Evolutionary conservation across 2,888 invertebrate genomes (phyloP).

Genomic region (Chymomyza fuscimana): DNA sequence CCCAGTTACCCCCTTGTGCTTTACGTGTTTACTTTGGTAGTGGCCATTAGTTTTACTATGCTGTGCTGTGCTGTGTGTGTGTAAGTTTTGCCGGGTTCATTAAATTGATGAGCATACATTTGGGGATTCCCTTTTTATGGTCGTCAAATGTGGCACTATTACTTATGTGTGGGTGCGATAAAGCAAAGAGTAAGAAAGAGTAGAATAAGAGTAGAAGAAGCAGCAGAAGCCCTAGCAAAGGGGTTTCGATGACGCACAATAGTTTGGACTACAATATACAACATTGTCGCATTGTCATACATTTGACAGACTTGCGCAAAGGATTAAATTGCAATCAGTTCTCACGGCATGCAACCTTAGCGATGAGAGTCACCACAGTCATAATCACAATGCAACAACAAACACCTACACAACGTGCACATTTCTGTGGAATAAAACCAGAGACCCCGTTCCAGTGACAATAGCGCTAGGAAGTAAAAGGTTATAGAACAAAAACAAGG

Average conservation of each 20-base stretch:
- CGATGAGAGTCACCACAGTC: slow-evolving; percentile 25
- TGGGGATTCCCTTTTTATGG: slow-evolving; percentile 61
- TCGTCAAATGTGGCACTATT: neutral
- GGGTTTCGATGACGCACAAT: neutral
- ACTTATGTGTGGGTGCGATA: slow-evolving; percentile 1
- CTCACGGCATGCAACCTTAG: slow-evolving; percentile 63
- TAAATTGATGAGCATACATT: slow-evolving; percentile 62
- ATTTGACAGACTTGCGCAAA: slow-evolving; percentile 18
- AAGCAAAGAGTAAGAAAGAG: neutral
- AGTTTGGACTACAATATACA: neutral
- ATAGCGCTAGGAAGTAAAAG: slow-evolving; percentile 57
- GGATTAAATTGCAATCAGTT: slow-evolving; percentile 60
- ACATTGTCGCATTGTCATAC: neutral
- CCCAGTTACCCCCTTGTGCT: slow-evolving; percentile 16
- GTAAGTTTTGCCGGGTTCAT: slow-evolving; percentile 27
- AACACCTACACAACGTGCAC: neutral
- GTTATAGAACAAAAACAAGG: slow-evolving; percentile 43
- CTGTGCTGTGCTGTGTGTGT: slow-evolving; percentile 20
- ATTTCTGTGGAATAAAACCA: neutral
- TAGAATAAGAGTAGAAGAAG: neutral
- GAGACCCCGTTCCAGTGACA: neutral
- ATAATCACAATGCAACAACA: neutral
- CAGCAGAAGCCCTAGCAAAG: neutral
- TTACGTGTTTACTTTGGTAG: slow-evolving; percentile 46
- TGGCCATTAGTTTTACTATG: slow-evolving; percentile 39